Conservation (phyloP, 2,113 vertebrate genomes). For the Ochotona curzoniae region DNA sequence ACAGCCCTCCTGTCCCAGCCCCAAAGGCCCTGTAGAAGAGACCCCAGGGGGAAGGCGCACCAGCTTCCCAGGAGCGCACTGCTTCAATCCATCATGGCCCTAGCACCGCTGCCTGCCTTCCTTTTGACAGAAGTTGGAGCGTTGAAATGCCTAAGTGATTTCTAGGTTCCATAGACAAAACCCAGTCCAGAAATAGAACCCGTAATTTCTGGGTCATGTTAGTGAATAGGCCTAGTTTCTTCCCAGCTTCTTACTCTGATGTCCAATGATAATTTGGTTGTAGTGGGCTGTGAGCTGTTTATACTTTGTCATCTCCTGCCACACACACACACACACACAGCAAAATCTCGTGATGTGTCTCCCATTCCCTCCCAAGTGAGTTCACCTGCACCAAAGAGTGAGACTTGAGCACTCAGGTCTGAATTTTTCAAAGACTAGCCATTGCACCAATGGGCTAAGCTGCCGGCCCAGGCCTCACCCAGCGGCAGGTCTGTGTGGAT, state of each 20-base stretch:
- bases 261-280: neutral
- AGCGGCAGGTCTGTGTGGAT: neutral
- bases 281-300: neutral
- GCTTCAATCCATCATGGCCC: too few species aligned
- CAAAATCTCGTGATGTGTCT: accelerated
- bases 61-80: neutral
- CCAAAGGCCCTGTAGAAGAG: neutral
- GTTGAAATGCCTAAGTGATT: neutral
- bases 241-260: neutral
- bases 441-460: accelerated
- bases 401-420: neutral
- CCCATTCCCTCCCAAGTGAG: neutral
- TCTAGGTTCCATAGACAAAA: conserved; percentile 22
- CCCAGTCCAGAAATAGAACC: neutral
- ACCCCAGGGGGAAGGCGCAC: accelerated
- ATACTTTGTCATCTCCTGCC: neutral
- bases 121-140: neutral
- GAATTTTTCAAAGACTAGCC: too few species aligned
- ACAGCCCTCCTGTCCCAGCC: neutral
- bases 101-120: neutral
- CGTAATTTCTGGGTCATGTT: conserved; percentile 31
- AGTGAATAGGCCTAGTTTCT: neutral
- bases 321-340: too few species aligned
- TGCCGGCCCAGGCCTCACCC: neutral
- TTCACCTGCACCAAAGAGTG: accelerated